Percentiles rank a stretch among this genome's conserved stretches.
Evolutionary conservation across 1,140 invertebrate species (phyloP).

Genomic region (Paramacrobiotus metropolitanus): DNA sequence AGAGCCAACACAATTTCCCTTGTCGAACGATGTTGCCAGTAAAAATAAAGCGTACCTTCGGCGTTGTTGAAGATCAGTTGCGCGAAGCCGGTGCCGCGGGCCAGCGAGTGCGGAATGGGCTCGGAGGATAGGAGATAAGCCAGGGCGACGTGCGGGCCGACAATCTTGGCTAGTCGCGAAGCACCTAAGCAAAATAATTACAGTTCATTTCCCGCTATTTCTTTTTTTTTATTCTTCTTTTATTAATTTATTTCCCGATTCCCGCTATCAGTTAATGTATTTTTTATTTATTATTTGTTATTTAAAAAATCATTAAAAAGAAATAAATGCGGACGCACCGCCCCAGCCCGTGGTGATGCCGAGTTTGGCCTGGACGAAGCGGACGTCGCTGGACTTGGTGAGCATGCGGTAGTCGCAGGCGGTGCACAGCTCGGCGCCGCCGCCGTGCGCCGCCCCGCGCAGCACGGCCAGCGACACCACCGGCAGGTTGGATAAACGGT

Average conservation of each 20-base stretch:
- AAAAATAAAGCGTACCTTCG: neutral
- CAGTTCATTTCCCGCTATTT: too few species aligned
- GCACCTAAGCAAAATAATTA: too few species aligned
- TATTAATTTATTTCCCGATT: too few species aligned
- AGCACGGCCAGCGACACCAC: slow-evolving; percentile 29
- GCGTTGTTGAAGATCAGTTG: neutral
- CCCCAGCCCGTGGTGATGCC: slow-evolving; percentile 34
- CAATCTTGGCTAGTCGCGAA: slow-evolving; percentile 22
- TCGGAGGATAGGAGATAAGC: slow-evolving; percentile 24
- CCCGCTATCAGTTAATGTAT: too few species aligned
- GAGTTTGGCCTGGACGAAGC: slow-evolving; percentile 34
- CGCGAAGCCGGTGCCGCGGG: slow-evolving; percentile 20
- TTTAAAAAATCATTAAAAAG: too few species aligned
- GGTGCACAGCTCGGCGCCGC: slow-evolving; percentile 32
- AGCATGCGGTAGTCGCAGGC: slow-evolving; percentile 32
- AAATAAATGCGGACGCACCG: too few species aligned
- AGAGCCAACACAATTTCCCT: neutral
- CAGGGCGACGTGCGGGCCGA: slow-evolving; percentile 26
- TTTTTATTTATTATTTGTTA: too few species aligned
- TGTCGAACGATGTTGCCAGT: neutral
- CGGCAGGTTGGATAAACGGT: slow-evolving; percentile 26
- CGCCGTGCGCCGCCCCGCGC: slow-evolving; percentile 31
- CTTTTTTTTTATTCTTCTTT: too few species aligned
- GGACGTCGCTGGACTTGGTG: slow-evolving; percentile 22
- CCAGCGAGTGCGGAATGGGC: slow-evolving; percentile 21